phyloP scores from a whole-genome alignment of 2,113 vertebrate species.

The Neomonachus schauinslandi region DNA sequence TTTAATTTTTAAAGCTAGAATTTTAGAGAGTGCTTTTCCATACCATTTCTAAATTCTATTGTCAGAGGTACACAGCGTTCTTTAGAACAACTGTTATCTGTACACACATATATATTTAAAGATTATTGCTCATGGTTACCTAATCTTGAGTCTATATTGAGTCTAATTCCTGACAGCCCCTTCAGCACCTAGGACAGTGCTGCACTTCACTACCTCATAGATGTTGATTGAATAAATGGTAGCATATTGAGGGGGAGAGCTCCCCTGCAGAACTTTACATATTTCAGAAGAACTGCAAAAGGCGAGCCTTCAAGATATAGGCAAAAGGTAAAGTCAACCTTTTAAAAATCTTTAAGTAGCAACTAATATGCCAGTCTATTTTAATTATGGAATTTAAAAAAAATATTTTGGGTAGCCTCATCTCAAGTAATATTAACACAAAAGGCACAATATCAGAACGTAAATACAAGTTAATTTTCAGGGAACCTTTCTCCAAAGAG shows the following conservation, averaged over 20 bases:
- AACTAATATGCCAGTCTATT: background rate
- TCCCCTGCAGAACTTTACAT: background rate
- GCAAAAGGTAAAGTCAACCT: background rate
- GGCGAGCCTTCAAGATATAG: background rate
- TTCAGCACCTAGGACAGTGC: slow-evolving; percentile 76
- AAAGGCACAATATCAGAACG: background rate
- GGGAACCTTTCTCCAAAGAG: background rate
- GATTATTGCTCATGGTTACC: background rate
- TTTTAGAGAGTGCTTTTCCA: background rate
- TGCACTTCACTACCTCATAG: fast-evolving
- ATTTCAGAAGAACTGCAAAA: slow-evolving; percentile 5
- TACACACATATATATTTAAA: background rate
- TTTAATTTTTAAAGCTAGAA: slow-evolving; percentile 36
- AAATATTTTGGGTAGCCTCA: background rate
- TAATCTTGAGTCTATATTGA: background rate
- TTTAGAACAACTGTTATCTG: background rate
- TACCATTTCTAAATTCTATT: background rate
- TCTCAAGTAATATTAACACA: slow-evolving; percentile 28
- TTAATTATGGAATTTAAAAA: background rate
- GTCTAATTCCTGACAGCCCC: background rate
- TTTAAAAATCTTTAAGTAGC: slow-evolving; percentile 27
- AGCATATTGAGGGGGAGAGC: background rate
- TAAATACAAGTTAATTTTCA: slow-evolving; percentile 48
- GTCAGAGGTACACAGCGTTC: background rate
- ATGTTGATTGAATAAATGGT: background rate